Base-by-base conservation (phyloP, 1,140 invertebrate species). In the Ostrea edulis region DNA sequence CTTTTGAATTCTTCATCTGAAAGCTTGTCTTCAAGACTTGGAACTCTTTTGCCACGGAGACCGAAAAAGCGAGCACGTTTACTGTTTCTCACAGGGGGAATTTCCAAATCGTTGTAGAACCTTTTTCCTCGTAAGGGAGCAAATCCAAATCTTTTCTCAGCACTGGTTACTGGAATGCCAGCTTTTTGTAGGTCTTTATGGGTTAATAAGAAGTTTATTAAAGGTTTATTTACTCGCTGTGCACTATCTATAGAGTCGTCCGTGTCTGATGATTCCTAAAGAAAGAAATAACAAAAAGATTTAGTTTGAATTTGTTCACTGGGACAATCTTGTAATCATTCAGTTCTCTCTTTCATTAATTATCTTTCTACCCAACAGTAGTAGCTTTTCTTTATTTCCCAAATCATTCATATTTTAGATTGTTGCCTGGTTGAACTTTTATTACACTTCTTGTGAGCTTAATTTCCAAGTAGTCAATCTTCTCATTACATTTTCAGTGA, bases 1-100 rank as follows among this genome's bases (percentile, higher is more conserved):
- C 35, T 77, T 35, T 77, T 77, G 29, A 77, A 77, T 29, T 77
- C 68, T 77, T 77, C 68, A 14, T 77, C 68, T 77, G 68, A 77
- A 77, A 77, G 68, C 68, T 29, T 77, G 25, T 77, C 22, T 77
- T 25, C 22, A 14, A 77, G 68, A 77, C 25, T 77, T 77, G 68
- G 68, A 77, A 77, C 68, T 77, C 68, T 77, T 77, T 77, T 77
- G 22, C 68, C 68, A 35, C 68, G 68, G 25, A 77, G 68, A 29
- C 68, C 68, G 22, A 77, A 77, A 77, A 77, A 77, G 68, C 68
- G 68, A 77, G 68, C 68, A 77, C 68, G 68, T 77, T 77, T 77
- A 77, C 29, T 77, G 22, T 77, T 77, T 25, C 68, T 25, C 25
- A 77, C 68, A 29, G 14, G 14, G 2, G 68, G 68, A 35, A 22